Conservation (phyloP, 2,797 vertebrate species). For the Xerus rutilus region DNA sequence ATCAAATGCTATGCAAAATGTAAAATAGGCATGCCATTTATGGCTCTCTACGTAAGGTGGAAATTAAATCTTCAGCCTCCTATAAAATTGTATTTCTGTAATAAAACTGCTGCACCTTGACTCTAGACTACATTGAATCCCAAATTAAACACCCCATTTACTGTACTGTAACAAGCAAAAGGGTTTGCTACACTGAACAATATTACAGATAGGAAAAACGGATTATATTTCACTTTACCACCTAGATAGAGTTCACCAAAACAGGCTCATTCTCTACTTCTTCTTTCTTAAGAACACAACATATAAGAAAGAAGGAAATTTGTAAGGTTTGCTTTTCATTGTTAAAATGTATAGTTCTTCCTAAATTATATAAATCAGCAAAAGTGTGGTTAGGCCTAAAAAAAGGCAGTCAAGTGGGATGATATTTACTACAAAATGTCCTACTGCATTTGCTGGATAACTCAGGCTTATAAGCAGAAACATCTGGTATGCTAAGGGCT, state of each 20-base stretch:
- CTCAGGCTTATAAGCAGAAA: slow-evolving; percentile 85
- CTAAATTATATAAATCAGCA: slow-evolving; percentile 81
- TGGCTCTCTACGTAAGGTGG: slow-evolving; percentile 73
- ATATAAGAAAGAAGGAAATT: slow-evolving; percentile 58
- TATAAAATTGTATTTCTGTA: slow-evolving; percentile 87
- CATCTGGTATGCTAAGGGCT: slow-evolving; percentile 86
- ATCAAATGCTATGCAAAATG: slow-evolving; percentile 79
- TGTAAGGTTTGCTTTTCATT: slow-evolving; percentile 63
- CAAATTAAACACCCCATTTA: slow-evolving; percentile 89
- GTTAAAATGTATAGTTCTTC: slow-evolving; percentile 74
- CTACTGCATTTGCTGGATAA: slow-evolving; percentile 83
- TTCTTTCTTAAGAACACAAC: slow-evolving; percentile 61
- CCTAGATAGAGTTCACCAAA: slow-evolving; percentile 71
- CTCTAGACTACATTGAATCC: slow-evolving; percentile 86
- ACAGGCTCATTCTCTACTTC: slow-evolving; percentile 60
- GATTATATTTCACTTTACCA: slow-evolving; percentile 82
- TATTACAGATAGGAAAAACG: slow-evolving; percentile 81
- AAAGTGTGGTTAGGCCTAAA: slow-evolving; percentile 73
- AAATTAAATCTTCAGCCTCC: slow-evolving; percentile 88
- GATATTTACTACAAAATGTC: slow-evolving; percentile 83
- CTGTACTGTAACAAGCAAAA: slow-evolving; percentile 85
- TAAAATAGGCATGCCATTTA: slow-evolving; percentile 81
- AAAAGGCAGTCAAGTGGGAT: slow-evolving; percentile 80
- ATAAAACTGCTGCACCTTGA: slow-evolving; percentile 88
- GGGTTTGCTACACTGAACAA: slow-evolving; percentile 84